Percentiles rank a stretch among this genome's conserved stretches.
Evolutionary conservation across 1,140 invertebrate genomes (phyloP).

Genomic region (Pentalonia nigronervosa): DNA sequence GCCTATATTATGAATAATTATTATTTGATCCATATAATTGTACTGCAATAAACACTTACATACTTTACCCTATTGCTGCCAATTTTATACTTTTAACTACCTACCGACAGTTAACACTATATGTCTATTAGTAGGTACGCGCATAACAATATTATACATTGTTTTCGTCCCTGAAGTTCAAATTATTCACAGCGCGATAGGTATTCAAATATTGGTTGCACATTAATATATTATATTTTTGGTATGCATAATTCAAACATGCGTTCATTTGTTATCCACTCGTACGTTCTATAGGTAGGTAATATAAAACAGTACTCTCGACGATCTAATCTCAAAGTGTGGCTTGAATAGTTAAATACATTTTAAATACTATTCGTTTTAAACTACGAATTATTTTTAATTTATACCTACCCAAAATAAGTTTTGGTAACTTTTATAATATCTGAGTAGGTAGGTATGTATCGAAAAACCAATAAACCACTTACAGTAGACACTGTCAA

Average conservation of each 20-base stretch:
- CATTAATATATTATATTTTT: background rate
- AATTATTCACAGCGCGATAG: background rate
- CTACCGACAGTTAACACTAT: background rate
- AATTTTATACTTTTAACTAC: background rate
- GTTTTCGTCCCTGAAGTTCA: background rate
- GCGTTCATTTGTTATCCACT: background rate
- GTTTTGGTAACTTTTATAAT: too few relatives aligned
- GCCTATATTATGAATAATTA: background rate
- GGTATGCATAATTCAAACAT: background rate
- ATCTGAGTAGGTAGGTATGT: too few relatives aligned
- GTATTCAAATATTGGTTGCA: background rate
- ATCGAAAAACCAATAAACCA: too few relatives aligned
- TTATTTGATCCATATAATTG: background rate
- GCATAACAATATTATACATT: too few relatives aligned
- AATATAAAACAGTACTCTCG: too few relatives aligned
- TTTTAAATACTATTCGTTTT: too few relatives aligned
- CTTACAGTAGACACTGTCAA: too few relatives aligned
- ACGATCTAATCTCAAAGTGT: too few relatives aligned
- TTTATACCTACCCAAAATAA: too few relatives aligned
- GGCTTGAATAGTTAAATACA: too few relatives aligned
- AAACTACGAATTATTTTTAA: too few relatives aligned
- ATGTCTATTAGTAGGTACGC: background rate
- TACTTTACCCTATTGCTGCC: background rate
- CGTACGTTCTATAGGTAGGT: too few relatives aligned
- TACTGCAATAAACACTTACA: background rate